Base-by-base conservation (phyloP, 2,888 invertebrate genomes). In the Hyppa rectilinea region DNA sequence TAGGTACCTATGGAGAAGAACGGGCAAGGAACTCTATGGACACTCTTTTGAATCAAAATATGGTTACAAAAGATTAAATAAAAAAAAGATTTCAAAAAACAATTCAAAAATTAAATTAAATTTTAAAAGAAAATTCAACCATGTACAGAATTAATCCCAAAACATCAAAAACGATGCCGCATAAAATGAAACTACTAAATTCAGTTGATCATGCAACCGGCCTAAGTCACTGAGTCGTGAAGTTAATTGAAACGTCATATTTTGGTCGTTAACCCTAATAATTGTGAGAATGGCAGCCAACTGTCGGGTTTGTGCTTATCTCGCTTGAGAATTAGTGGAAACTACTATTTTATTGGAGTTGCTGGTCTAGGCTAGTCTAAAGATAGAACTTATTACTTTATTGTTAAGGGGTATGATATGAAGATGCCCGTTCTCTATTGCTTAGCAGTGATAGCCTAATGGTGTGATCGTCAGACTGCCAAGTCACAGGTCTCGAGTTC, bases 191-290 rank as follows among this genome's bases (percentile, higher is more conserved):
- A 12, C 10, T 23, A 52, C 64, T 71, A 66, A 71, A 85, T 66
- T 65, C 55, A 72, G 65, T 47, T n/a, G 20, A 40, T 61, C 50
- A 55, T 85, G 71, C 52, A 75, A 56, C 56, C 64, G 56, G 68
- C 85, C 84, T 79, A 78, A 78, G 45, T 62, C 65, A 71, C 60
- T 78, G 75, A 64, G 71, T 75, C 77, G 84, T 75, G 72, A 80
- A 85, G 76, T 78, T 81, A 85, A 85, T 82, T 87, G 80, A 82
- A 85, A 86, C 84, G 77, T 86, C 81, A 85, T 86, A 85, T 85
- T 84, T 81, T 84, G 87, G 87, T 74, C 87, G 81, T 80, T 84
- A 85, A 86, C 87, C 87, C 56, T 75, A 83, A 84, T 87, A 81
- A 81, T 82, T 87, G 86, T 87, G 86, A 73, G 86, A 86, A 86